Percentiles rank a stretch among this genome's conserved stretches.
These are phyloP conservation scores for Bos indicus DNA, from an alignment of 2,113 vertebrate species.

Conservation along the genomic window DNA sequence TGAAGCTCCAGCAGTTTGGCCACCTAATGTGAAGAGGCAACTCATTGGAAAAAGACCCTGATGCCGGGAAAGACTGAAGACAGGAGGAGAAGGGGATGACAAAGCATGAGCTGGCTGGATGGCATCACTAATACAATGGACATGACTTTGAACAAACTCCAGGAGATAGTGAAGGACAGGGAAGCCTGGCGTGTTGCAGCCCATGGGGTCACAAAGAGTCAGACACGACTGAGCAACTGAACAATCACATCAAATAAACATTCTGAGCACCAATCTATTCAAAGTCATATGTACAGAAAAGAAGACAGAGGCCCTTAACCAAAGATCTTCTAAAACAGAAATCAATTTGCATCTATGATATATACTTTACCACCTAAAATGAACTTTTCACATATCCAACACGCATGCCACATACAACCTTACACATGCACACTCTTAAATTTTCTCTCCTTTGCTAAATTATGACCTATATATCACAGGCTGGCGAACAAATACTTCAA, in stretches of 20 bases:
- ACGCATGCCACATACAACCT: neutral
- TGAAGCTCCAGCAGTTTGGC: neutral
- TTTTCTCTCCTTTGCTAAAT: neutral
- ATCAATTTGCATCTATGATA: neutral
- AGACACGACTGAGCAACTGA: neutral
- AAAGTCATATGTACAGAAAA: neutral
- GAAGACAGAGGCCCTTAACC: neutral
- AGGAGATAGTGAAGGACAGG: neutral
- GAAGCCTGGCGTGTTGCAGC: neutral
- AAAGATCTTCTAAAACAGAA: neutral
- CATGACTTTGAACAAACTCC: neutral
- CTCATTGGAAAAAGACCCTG: neutral
- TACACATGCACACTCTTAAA: neutral
- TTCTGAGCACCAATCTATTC: neutral
- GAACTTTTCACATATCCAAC: neutral
- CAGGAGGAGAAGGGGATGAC: neutral
- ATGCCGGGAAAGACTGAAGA: neutral
- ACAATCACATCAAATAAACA: neutral
- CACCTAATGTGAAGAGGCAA: neutral
- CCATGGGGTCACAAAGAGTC: neutral
- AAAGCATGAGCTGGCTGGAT: neutral
- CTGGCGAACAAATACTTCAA: conserved; percentile 3
- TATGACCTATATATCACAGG: neutral
- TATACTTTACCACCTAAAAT: neutral
- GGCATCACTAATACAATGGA: neutral